Percentiles rank a stretch among this genome's conserved stretches.
These are phyloP conservation scores for Campoletis sonorensis DNA, from an alignment of 1,140 invertebrate species.

Conservation along the genomic window DNA sequence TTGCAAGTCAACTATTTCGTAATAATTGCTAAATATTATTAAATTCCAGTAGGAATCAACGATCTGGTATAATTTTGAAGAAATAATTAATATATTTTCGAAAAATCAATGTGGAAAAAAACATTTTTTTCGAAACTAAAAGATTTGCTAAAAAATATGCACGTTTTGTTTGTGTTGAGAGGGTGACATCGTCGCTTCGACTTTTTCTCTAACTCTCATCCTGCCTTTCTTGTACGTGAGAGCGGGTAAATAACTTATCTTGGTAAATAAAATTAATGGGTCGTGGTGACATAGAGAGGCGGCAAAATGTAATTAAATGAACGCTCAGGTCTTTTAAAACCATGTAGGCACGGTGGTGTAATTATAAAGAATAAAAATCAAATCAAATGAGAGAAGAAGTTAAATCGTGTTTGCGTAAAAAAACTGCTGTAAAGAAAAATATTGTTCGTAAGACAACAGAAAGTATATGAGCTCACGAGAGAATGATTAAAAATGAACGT, in stretches of 20 bases:
- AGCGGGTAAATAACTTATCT: conserved; percentile 12
- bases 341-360: neutral
- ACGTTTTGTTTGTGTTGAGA: neutral
- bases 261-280: conserved; percentile 25
- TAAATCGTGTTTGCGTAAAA: neutral
- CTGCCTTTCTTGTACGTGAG: neutral
- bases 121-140: no score
- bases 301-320: neutral
- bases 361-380: no score
- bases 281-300: neutral
- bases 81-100: no score
- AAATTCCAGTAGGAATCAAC: no score
- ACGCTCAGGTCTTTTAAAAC: neutral
- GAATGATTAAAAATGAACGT: no score
- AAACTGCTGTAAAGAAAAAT: no score
- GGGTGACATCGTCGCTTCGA: neutral
- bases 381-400: neutral
- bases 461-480: no score
- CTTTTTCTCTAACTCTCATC: neutral
- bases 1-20: no score
- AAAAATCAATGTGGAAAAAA: no score
- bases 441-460: no score
- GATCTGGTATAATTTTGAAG: no score
- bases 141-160: neutral
- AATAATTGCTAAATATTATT: no score